Conservation (phyloP, 2,888 invertebrate genomes). For the Notodonta dromedarius region DNA sequence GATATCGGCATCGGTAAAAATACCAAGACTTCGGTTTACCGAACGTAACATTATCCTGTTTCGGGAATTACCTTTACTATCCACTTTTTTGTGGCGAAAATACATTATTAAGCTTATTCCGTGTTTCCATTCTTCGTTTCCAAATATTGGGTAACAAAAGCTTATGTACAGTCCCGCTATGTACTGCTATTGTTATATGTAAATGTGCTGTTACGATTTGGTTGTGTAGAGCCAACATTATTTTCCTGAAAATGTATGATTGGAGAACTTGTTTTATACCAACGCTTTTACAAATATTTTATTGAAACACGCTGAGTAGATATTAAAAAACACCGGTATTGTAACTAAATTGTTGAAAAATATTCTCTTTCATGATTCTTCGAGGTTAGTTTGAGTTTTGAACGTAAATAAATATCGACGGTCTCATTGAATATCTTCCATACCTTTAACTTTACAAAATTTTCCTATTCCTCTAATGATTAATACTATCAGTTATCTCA, state of each 20-base stretch:
- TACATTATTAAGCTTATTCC: conserved; percentile 21
- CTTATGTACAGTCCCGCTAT: neutral
- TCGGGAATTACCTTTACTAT: conserved; percentile 31
- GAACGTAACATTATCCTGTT: conserved; percentile 33
- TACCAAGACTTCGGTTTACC: conserved; percentile 20
- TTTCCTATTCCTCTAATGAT: too few relatives aligned
- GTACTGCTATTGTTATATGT: conserved; percentile 1
- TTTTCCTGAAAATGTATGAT: conserved; percentile 15
- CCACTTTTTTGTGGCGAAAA: conserved; percentile 26
- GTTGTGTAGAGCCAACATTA: neutral
- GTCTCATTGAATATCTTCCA: too few relatives aligned
- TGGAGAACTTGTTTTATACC: too few relatives aligned
- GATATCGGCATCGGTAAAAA: conserved; percentile 22
- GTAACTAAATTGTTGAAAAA: too few relatives aligned
- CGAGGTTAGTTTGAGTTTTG: too few relatives aligned
- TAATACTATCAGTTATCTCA: too few relatives aligned
- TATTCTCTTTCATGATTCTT: too few relatives aligned
- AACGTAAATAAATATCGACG: too few relatives aligned
- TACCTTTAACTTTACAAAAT: too few relatives aligned
- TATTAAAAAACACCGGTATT: too few relatives aligned
- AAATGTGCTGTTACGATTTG: conserved; percentile 1
- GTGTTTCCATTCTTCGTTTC: conserved; percentile 2
- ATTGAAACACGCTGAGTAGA: too few relatives aligned
- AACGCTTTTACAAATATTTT: too few relatives aligned
- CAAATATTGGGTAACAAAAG: conserved; percentile 2